Percentiles rank a stretch among this genome's conserved stretches.
Evolutionary conservation across 2,797 vertebrate species (phyloP).

Genomic region (Tinamus major): DNA sequence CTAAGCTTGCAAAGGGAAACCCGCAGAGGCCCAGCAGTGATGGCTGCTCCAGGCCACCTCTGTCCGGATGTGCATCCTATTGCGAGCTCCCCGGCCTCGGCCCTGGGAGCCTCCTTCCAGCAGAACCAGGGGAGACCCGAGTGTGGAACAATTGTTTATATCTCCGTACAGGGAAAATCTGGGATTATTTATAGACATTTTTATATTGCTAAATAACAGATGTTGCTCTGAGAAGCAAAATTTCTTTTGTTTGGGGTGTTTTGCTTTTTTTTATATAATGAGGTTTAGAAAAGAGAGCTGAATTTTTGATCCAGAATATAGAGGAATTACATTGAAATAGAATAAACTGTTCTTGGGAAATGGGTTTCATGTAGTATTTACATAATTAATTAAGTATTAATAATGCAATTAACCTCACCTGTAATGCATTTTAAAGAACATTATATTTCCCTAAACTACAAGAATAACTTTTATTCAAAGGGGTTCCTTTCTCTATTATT

Average conservation of each 20-base stretch:
- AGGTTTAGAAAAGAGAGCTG: slow-evolving; percentile 44
- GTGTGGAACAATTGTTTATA: slow-evolving; percentile 69
- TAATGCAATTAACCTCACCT: neutral
- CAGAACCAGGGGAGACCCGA: neutral
- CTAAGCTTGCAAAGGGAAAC: too few relatives aligned
- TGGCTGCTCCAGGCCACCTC: neutral
- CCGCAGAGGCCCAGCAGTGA: accelerated
- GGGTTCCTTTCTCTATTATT: neutral
- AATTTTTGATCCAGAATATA: slow-evolving; percentile 27
- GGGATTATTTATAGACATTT: slow-evolving; percentile 80
- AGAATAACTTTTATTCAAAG: neutral
- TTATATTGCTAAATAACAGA: slow-evolving; percentile 78
- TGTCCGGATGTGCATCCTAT: accelerated
- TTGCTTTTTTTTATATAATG: neutral
- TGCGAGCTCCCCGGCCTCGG: accelerated
- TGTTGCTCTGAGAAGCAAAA: slow-evolving; percentile 64
- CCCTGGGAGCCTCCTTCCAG: neutral
- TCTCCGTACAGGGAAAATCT: slow-evolving; percentile 69
- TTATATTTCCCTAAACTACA: neutral
- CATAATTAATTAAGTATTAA: neutral
- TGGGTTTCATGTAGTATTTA: neutral
- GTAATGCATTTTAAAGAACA: neutral
- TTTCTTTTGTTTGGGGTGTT: neutral
- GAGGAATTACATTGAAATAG: neutral
- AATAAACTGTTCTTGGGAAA: neutral